Evolutionary conservation across 2,797 vertebrate genomes (phyloP), one percentile per base, ranked within the genome.

Genomic region (Spatula clypeata): DNA sequence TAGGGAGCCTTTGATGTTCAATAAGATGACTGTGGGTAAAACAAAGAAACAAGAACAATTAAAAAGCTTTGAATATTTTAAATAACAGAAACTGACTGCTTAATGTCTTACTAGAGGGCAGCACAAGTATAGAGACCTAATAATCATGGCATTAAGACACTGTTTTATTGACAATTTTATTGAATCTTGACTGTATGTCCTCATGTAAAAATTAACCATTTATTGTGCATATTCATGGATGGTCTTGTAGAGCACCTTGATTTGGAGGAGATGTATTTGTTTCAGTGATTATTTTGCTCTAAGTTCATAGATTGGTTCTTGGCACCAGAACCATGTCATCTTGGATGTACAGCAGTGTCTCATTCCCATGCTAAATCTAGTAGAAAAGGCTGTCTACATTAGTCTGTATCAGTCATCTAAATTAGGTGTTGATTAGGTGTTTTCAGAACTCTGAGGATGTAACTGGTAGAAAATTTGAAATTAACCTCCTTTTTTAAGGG

Each of bases 391-490:
- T 70, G 32, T 34, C 18, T 34, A 38, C 73, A 62, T 12, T 40
- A 62, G 21, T 24, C n/a, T 53, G 12, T 47, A 87, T 79, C 57
- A 49, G 38, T 76, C 10, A 18, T 32, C 57, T 47, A 34, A 81
- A 38, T 38, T 69, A 21, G 0, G 0, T 24, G 34, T 45, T 83
- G 44, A 44, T 42, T n/a, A 12, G 2, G 2, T 72, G 7, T 53
- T 53, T 66, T 84, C 60, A 40, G 45, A 89, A n/a, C 40, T 60
- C n/a, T 19, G 19, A 79, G 29, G 31, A 34, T 58, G 2, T n/a
- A 60, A 40, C 3, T 36, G 61, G 6, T 55, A 44, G 40, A 70
- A 82, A 64, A 54, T 11, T 14, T 38, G 27, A 20, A 74, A 55
- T 29, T 69, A 90, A 57, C 44, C 8, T 7, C n/a, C 24, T 34